These are phyloP conservation scores for Caenorhabditis zanzibari DNA, from an alignment of 2,888 invertebrate genomes.

Conservation along the genomic window DNA sequence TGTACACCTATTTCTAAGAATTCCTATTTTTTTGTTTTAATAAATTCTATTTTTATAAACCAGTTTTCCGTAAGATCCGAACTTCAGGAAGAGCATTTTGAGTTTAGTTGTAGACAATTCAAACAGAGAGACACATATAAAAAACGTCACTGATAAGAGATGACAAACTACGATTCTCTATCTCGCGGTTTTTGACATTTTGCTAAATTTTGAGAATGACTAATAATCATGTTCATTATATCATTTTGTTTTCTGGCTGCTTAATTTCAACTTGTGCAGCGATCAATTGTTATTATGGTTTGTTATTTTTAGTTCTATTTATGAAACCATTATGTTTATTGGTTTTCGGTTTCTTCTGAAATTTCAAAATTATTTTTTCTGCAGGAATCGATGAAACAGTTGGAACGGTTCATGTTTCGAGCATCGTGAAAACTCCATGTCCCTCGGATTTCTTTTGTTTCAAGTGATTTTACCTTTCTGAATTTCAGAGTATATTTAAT, in stretches of 20 bases:
- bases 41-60: neutral
- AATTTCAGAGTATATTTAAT: no score
- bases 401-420: conserved; percentile 17
- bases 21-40: no score
- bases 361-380: neutral
- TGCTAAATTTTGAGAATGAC: conserved; percentile 17
- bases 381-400: conserved; percentile 53
- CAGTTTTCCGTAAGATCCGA: no score
- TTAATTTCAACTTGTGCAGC: conserved; percentile 8
- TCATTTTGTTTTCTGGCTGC: conserved; percentile 20
- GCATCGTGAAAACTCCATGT: conserved; percentile 29
- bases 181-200: conserved; percentile 27
- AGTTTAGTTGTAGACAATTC: neutral
- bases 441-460: conserved; percentile 48
- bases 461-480: conserved; percentile 25
- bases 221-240: conserved; percentile 26
- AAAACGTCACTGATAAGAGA: conserved; percentile 39
- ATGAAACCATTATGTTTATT: neutral
- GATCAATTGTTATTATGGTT: conserved; percentile 52
- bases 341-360: neutral
- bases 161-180: conserved; percentile 14
- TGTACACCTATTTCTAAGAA: neutral
- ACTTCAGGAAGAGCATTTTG: no score
- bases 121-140: conserved; percentile 10
- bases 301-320: neutral